Evolutionary conservation across 1,140 invertebrate species (phyloP), one percentile per base, ranked within the genome.

Genomic region (Drosophila pallidifrons): DNA sequence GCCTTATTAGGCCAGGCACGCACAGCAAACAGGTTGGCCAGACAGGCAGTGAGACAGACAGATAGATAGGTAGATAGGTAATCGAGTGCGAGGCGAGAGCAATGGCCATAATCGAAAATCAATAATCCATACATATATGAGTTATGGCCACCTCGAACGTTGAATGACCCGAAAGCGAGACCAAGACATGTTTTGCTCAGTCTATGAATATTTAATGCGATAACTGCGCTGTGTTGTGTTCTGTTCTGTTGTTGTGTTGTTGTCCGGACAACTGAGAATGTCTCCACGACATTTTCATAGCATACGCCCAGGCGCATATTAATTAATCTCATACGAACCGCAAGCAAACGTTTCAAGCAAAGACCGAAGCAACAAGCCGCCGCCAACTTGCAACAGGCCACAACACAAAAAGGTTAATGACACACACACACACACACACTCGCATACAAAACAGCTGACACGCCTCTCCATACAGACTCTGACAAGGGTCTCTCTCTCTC

Each of bases 71-170:
- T 43, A 46, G 55, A n/a, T 20, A 35, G 41, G 16, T 30, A 41
- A 16, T 38, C 47, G 60, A 52, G 16, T 20, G 65, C 41, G 59
- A 6, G 52, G 49, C 15, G 54, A 57, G 65, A 61, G 73, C 74
- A 58, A 46, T 54, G 75, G 47, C 63, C 81, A 89, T 89, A 89
- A 89, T 89, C 86, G 85, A 89, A 89, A 89, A 89, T 89, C 85
- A 85, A 89, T 89, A 89, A 57, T 20, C 58, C 79, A 79, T 75
- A 77, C 79, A 79, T 75, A 77, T 88, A 75, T 67, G 69, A 79
- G 61, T 71, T 87, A 75, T 82, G 66, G 65, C 55, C 54, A 41
- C 57, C 75, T 30, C 49, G 67, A 75, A 61, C 52, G 81, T 77
- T 16, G 64, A 77, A 63, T 41, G 54, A 41, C 20, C 25, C 8